Evolutionary conservation across 2,113 vertebrate species (phyloP).

Genomic region (Turdus rufiventris): DNA sequence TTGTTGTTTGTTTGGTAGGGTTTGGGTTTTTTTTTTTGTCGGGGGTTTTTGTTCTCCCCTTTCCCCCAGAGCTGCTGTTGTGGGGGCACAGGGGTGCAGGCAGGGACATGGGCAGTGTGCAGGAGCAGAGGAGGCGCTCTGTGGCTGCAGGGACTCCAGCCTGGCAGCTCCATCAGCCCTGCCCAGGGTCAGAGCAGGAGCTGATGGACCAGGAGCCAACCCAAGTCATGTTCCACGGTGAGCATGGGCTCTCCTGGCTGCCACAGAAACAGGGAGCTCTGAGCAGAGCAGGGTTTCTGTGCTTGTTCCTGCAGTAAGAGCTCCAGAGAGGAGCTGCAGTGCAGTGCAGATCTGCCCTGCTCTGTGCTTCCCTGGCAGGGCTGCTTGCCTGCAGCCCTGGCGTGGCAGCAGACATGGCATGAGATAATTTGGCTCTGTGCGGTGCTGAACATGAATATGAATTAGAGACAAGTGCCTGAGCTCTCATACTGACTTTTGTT

Average conservation of each 20-base stretch:
- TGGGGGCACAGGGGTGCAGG: background rate
- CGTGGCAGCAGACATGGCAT: constrained; percentile 9
- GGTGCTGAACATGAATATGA: constrained; percentile 57
- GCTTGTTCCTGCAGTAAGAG: background rate
- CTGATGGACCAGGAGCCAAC: background rate
- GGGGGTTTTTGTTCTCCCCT: background rate
- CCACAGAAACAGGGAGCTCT: background rate
- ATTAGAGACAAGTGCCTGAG: constrained; percentile 66
- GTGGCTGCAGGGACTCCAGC: background rate
- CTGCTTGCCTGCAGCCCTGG: background rate
- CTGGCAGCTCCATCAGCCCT: background rate
- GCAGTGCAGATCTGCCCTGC: background rate
- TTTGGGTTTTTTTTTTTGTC: background rate
- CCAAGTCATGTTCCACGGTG: fast-evolving
- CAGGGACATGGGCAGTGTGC: background rate
- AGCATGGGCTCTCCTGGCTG: background rate
- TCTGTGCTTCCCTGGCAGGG: background rate
- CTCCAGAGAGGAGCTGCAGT: background rate
- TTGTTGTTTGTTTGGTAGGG: background rate
- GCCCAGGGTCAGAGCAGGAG: background rate
- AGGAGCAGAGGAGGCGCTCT: fast-evolving
- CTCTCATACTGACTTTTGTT: constrained; percentile 71
- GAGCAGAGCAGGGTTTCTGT: background rate
- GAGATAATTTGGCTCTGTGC: constrained; percentile 18
- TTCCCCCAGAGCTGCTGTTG: background rate